Evolutionary conservation across 2,888 invertebrate species (phyloP), one percentile per base, ranked within the genome.

Genomic region (Rhimphoctona megacephalus): DNA sequence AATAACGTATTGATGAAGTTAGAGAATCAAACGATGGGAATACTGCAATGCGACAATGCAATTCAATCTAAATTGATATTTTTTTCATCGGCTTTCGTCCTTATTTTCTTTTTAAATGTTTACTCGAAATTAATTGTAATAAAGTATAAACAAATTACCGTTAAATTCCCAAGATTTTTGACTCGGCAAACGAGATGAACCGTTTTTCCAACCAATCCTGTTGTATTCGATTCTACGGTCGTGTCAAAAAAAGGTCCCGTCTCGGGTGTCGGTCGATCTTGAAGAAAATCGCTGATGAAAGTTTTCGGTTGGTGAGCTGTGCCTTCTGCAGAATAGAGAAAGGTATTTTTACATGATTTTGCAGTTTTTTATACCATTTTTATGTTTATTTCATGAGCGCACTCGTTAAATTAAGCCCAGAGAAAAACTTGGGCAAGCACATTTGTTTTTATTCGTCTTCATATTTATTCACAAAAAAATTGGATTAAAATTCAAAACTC

Each of bases 271-370:
- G 94, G 94, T 77, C 92, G 90, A 85, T 94, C 94, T 81, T 94
- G 94, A 25, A 94, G 91, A 85, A 94, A 94, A 73, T 94, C 94
- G 33, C 93, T 93, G 76, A 93, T 91, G 88, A 94, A 94, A 73
- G 92, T 91, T 9, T 92, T 92, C 30, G 88, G 85, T n/a, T 95
- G 94, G 88, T 96, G 95, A 25, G 96, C 96, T 69, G 95, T 96
- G 93, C 87, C 89, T 57, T 88, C 90, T 90, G 90, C 67, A 87
- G 88, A 61, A 74, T 25, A 69, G 61, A 81, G 14, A n/a, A 52
- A 39, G 81, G 25, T n/a, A 49, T 14, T 64, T 39, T 33, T 49
- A 54, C 11, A 30, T 54, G 2, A 43, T 52, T 64, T 54, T 4
- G 14, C 25, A 61, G 3, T 46, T 46, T 76, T 76, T 73, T n/a